Base-by-base conservation (phyloP, 2,113 vertebrate genomes). In the Sapayoa aenigma region DNA sequence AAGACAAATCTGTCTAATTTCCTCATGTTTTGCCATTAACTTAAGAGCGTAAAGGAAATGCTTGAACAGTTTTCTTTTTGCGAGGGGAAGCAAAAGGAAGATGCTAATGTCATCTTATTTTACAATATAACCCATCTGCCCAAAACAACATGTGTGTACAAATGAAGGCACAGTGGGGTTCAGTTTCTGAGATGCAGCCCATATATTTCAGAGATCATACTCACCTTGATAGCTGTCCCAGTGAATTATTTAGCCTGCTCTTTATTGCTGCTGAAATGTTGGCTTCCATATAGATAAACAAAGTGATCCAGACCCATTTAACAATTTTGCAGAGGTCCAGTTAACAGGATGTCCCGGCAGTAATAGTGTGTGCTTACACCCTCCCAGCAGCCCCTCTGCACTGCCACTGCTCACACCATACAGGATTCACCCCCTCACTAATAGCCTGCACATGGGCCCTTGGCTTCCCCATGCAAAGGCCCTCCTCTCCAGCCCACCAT, bases 1-100 rank as follows among this genome's bases (percentile, higher is more conserved):
- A 47, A 47, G 46, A 47, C 19, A 97, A 97, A 98, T 79, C 94
- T 96, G 75, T 78, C 95, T 86, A 58, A 80, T 94, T 86, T 87
- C 88, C 79, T 81, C 49, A 95, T 94, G 91, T 59, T 95, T 80
- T 65, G 74, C 83, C 69, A 97, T 94, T 92, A 96, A 88, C 82
- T 93, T 85, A 82, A 9, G 84, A 94, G 50, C 55, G 28, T 67
- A 94, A 95, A 92, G 95, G 96, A 97, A 97, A 95, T 55, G 60
- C 90, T 78, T 88, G 71, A 95, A 69, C 67, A 81, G 75, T 47
- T 94, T 81, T 81, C 71, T 84, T 83, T 92, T 21, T 16, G 82
- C 14, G 9, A 93, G 77, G 59, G 42, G 55, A 95, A 97, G 69
- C 68, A 63, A 58, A 83, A 52, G 78, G 63, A 91, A 90, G 93